Evolutionary conservation across 2,888 invertebrate genomes (phyloP).

Genomic region (Drosophila putrida): DNA sequence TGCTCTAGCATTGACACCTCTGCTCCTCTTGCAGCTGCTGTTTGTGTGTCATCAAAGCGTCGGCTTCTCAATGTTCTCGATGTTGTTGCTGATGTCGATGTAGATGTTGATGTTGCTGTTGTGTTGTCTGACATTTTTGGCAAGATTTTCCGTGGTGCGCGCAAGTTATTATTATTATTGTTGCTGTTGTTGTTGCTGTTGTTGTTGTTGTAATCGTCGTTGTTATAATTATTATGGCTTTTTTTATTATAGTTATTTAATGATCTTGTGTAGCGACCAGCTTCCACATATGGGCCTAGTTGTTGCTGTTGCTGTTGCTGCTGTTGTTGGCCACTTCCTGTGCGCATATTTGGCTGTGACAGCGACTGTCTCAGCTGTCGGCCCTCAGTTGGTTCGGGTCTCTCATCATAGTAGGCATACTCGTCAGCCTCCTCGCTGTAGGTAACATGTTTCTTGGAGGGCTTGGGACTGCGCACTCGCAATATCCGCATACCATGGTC

Average conservation of each 20-base stretch:
- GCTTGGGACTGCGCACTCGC: conserved; percentile 58
- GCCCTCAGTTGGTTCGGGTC: conserved; percentile 34
- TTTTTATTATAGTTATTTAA: conserved; percentile 72
- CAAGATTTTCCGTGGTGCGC: conserved; percentile 69
- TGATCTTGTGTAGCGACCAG: conserved; percentile 66
- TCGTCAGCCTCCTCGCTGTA: conserved; percentile 71
- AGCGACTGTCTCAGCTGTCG: conserved; percentile 37
- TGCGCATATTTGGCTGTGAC: conserved; percentile 72
- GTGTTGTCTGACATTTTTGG: conserved; percentile 64
- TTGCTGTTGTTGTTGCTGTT: conserved; percentile 33
- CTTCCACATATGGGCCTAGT: conserved; percentile 70
- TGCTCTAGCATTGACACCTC: conserved; percentile 39
- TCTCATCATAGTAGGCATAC: conserved; percentile 67
- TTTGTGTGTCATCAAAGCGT: conserved; percentile 57
- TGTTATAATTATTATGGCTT: conserved; percentile 53
- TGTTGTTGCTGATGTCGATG: conserved; percentile 14
- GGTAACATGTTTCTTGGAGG: conserved; percentile 73
- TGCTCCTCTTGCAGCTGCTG: conserved; percentile 32
- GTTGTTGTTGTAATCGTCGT: conserved; percentile 28
- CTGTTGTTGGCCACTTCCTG: conserved; percentile 69
- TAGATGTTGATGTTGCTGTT: conserved; percentile 20
- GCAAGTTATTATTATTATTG: conserved; percentile 13
- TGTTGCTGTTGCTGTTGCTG: conserved; percentile 32
- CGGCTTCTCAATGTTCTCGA: conserved; percentile 47
- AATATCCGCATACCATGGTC: conserved; percentile 65